These are phyloP conservation scores for Amphipoea lucens DNA, from an alignment of 2,888 invertebrate species.

Conservation along the genomic window DNA sequence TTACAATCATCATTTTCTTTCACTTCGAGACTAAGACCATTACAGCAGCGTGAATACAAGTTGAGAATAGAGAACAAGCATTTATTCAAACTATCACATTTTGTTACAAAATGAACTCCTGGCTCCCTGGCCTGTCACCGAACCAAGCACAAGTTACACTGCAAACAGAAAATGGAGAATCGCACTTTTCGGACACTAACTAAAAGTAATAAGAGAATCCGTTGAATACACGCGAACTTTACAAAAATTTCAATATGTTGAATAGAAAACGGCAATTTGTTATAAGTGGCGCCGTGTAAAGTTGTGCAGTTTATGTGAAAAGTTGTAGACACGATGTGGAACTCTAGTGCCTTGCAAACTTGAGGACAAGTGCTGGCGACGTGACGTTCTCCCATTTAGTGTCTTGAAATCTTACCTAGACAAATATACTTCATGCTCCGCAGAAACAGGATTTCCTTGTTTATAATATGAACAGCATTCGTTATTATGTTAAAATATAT, in stretches of 20 bases:
- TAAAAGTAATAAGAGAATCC: constrained; percentile 63
- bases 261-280: constrained; percentile 82
- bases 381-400: constrained; percentile 82
- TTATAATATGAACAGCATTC: constrained; percentile 64
- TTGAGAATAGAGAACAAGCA: neutral
- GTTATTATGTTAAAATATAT: constrained; percentile 65
- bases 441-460: constrained; percentile 68
- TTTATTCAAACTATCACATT: constrained; percentile 27
- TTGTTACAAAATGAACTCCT: constrained; percentile 35
- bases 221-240: constrained; percentile 65
- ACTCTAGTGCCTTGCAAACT: constrained; percentile 79
- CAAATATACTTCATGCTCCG: constrained; percentile 71
- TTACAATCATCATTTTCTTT: too few species aligned
- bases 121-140: constrained; percentile 9
- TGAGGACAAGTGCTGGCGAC: constrained; percentile 85
- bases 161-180: constrained; percentile 48
- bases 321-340: constrained; percentile 83
- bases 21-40: too few species aligned
- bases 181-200: constrained; percentile 61
- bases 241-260: constrained; percentile 81
- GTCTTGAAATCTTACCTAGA: constrained; percentile 75
- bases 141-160: constrained; percentile 45
- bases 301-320: constrained; percentile 88
- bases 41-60: neutral
- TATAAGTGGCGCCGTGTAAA: constrained; percentile 82